Base-by-base conservation (phyloP, 2,888 invertebrate genomes). In the Ophioninae sp. region DNA sequence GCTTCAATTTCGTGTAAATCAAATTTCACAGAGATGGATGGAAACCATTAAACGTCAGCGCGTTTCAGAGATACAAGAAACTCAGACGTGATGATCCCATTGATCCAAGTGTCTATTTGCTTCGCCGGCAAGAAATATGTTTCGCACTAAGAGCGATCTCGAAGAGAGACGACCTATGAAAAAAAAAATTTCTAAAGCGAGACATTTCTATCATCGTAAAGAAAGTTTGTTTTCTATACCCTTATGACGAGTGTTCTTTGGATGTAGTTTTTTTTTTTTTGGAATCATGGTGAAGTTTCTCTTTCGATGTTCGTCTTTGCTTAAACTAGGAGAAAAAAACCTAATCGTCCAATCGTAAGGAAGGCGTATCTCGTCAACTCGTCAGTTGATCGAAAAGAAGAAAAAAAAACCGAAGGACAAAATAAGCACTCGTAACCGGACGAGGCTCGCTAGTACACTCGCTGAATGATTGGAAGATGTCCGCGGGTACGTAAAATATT, bases 371-470 rank as follows among this genome's bases (percentile, higher is more conserved):
- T 63, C 6, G 64, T 30, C 37, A 64, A 17, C 51, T 17, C 17
- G 64, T 37, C 2, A 17, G 64, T 23, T 10, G 17, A 20, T 30
- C 30, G 2, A 23, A 64, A 64, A 30, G 9, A 64, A 20, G 10
- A 13, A 58, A 58, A 41, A 73, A 61, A 39, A 30, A 20, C 30
- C 44, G 68, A 23, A 58, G 41, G 56, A 61, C 23, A 44, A 44
- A 74, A 73, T 61, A 39, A 22, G 56, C 37, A 63, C 74, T 69
- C 76, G 76, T 76, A 17, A 58, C 75, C 75, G 22, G 75, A 67
- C 75, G 75, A 75, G 75, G 67, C 59, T 22, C 67, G 20, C 39
- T 39, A 39, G 7, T 37, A 37, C 13, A 56, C 8, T 65, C 41
- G 37, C 13, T 58, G 20, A 71, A 37, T n/a, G 56, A 23, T 51